Conservation (phyloP, 2,888 invertebrate species). For the Acronicta psi region DNA sequence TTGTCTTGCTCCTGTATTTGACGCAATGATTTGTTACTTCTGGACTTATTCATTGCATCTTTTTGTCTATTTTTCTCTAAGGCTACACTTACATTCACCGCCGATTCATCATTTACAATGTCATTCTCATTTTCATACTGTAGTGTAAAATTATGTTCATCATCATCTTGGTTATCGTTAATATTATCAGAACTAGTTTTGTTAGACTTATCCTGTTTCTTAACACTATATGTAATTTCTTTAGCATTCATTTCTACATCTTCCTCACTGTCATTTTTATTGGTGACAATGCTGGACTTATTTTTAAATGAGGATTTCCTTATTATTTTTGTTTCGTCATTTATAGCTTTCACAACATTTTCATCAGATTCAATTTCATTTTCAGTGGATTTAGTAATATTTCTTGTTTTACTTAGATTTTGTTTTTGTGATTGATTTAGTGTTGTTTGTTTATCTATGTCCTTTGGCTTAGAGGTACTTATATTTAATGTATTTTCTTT, state of each 20-base stretch:
- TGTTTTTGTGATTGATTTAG: slow-evolving; percentile 20
- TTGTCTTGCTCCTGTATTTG: slow-evolving; percentile 17
- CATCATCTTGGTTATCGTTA: slow-evolving; percentile 11
- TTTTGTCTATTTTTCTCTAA: slow-evolving; percentile 11
- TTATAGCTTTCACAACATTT: slow-evolving; percentile 1
- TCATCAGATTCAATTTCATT: slow-evolving; percentile 10
- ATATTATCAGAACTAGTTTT: slow-evolving; percentile 2
- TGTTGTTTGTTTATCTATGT: background rate
- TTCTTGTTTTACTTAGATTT: slow-evolving; percentile 17
- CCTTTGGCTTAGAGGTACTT: slow-evolving; percentile 7
- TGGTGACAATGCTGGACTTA: slow-evolving; percentile 10
- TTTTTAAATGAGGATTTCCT: slow-evolving; percentile 25
- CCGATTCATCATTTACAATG: background rate
- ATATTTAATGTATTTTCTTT: slow-evolving; percentile 10
- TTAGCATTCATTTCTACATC: slow-evolving; percentile 5
- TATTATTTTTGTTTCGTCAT: slow-evolving; percentile 15
- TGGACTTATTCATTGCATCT: slow-evolving; percentile 16
- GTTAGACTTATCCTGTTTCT: slow-evolving; percentile 14
- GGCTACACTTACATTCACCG: too few species aligned
- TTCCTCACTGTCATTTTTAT: slow-evolving; percentile 22
- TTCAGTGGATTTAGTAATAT: slow-evolving; percentile 16
- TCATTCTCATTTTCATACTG: slow-evolving; percentile 34
- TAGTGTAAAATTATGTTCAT: slow-evolving; percentile 31
- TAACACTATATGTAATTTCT: slow-evolving; percentile 11
- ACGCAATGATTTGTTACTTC: slow-evolving; percentile 15